phyloP scores from a whole-genome alignment of 2,888 invertebrate genomes.

The Petrolisthes cinctipes region DNA sequence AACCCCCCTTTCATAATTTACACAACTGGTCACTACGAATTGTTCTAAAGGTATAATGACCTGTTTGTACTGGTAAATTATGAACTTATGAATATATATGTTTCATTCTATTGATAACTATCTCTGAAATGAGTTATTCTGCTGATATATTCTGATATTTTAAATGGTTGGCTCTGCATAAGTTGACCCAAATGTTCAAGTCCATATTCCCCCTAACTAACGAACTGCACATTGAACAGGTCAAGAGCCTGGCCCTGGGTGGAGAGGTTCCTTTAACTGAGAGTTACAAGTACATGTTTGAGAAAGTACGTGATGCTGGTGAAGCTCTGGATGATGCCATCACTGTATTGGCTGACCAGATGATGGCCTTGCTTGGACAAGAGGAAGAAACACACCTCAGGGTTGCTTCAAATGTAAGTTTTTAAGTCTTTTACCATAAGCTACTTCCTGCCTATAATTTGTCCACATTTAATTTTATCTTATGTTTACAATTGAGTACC shows the following conservation, averaged over 20 bases:
- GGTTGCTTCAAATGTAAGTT: constrained; percentile 69
- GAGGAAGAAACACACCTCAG: constrained; percentile 68
- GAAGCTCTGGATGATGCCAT: constrained; percentile 70
- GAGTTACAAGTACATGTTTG: constrained; percentile 73
- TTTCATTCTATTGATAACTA: too few relatives aligned
- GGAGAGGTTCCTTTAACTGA: constrained; percentile 49
- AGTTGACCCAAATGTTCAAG: not conserved
- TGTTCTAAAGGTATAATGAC: too few relatives aligned
- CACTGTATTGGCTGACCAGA: constrained; percentile 65
- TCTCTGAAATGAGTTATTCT: too few relatives aligned
- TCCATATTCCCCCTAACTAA: not conserved
- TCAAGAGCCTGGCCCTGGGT: constrained; percentile 32
- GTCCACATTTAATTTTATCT: too few relatives aligned
- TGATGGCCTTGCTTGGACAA: constrained; percentile 34
- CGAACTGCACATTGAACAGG: not conserved
- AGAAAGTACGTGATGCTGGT: constrained; percentile 72
- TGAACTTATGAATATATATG: too few relatives aligned
- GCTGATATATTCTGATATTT: too few relatives aligned
- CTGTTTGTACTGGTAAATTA: too few relatives aligned
- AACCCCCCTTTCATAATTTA: too few relatives aligned
- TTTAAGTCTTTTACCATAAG: constrained; percentile 61
- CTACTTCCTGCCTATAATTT: too few relatives aligned
- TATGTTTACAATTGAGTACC: too few relatives aligned
- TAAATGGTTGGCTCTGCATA: too few relatives aligned
- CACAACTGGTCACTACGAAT: too few relatives aligned